Base-by-base conservation (phyloP, 2,888 invertebrate genomes). In the Mayetiola destructor region DNA sequence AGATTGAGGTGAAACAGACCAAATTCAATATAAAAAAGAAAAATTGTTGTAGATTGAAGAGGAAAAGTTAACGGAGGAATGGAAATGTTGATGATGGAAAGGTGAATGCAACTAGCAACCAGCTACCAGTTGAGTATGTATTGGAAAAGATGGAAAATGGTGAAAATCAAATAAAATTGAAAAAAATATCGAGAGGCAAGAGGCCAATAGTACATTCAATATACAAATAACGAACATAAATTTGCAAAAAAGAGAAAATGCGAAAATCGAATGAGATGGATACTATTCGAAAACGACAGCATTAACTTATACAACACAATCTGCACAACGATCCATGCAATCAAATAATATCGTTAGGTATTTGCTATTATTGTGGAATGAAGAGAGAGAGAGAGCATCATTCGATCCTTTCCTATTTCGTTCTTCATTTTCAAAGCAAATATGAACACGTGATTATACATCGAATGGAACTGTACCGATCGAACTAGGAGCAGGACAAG, bases 11-110 rank as follows among this genome's bases (percentile, higher is more conserved):
- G 48, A 48, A 48, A 40, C 23, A 14, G 40, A 40, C 40, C 23
- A 40, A 21, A 48, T 48, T 48, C 48, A 48, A 27, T 48, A 48
- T 48, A n/a, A 42, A n/a, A n/a, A n/a, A n/a, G n/a, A n/a, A n/a
- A n/a, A 42, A 42, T 42, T 14, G 42, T 42, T 23, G 23, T 42
- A 42, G 42, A 42, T 42, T 42, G 23, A n/a, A n/a, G n/a, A n/a
- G n/a, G n/a, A n/a, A n/a, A n/a, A n/a, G n/a, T n/a, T n/a, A n/a
- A n/a, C n/a, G n/a, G n/a, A n/a, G n/a, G n/a, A n/a, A n/a, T n/a
- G n/a, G n/a, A n/a, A n/a, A n/a, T n/a, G n/a, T n/a, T n/a, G n/a
- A n/a, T n/a, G n/a, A n/a, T n/a, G n/a, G n/a, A n/a, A n/a, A n/a
- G n/a, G n/a, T n/a, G n/a, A n/a, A n/a, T n/a, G n/a, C n/a, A n/a